Evolutionary conservation across 2,797 vertebrate species (phyloP).

Genomic region (Potorous gilbertii): DNA sequence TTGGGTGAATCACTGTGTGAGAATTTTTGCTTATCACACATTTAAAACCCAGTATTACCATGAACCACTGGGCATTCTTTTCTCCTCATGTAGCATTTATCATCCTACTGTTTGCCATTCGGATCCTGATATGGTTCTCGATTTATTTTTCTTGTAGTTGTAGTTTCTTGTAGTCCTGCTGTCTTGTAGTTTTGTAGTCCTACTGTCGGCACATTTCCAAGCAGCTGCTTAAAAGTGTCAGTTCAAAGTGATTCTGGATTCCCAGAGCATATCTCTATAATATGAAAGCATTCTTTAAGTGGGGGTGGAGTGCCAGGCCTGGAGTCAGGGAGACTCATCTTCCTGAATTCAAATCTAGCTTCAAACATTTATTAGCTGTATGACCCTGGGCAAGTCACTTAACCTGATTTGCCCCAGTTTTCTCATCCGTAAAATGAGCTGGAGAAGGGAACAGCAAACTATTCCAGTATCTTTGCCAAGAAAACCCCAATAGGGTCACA

Average conservation of each 20-base stretch:
- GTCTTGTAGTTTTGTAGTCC: too few relatives aligned
- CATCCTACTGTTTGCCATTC: conserved; percentile 18
- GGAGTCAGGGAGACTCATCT: neutral
- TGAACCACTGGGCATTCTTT: neutral
- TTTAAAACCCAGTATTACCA: neutral
- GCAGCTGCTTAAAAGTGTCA: neutral
- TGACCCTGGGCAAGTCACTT: neutral
- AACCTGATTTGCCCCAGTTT: neutral
- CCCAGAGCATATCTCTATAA: neutral
- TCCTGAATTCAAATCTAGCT: neutral
- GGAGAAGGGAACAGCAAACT: neutral
- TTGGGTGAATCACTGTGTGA: neutral
- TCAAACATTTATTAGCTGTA: neutral
- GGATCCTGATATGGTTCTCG: conserved; percentile 17
- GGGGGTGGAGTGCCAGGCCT: neutral
- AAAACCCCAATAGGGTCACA: neutral
- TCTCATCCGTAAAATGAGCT: neutral
- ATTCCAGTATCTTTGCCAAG: neutral
- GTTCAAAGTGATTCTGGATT: neutral
- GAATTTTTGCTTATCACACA: neutral
- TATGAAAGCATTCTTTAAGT: neutral
- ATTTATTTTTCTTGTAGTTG: conserved; percentile 44
- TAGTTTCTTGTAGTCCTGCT: neutral
- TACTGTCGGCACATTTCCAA: conserved; percentile 43
- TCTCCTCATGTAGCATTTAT: conserved; percentile 17